phyloP scores from a whole-genome alignment of 2,888 invertebrate genomes.

The Morpho helenor region DNA sequence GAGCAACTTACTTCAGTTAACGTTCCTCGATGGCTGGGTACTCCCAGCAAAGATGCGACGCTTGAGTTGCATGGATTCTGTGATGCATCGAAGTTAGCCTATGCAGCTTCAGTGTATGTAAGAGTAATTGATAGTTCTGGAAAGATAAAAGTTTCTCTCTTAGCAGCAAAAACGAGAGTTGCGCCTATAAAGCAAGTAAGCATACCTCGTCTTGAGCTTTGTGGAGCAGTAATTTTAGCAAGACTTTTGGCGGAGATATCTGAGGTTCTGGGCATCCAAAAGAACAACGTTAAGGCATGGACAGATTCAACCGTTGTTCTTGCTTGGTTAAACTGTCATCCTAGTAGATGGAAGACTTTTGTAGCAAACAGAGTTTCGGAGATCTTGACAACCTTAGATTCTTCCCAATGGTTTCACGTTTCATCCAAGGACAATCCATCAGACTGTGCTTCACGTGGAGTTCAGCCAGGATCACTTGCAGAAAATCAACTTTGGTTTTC shows the following conservation, averaged over 20 bases:
- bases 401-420: too few species aligned
- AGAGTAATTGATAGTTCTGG: not conserved
- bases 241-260: slow-evolving; percentile 19
- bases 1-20: slow-evolving; percentile 8
- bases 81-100: slow-evolving; percentile 27
- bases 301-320: slow-evolving; percentile 15
- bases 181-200: slow-evolving; percentile 20
- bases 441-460: slow-evolving; percentile 31
- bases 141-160: not conserved
- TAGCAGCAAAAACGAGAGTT: slow-evolving; percentile 19
- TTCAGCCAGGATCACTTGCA: slow-evolving; percentile 6
- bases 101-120: slow-evolving; percentile 18
- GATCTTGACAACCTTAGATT: too few species aligned
- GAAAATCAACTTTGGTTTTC: slow-evolving; percentile 6
- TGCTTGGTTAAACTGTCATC: slow-evolving; percentile 25
- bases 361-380: slow-evolving; percentile 29
- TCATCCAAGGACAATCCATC: too few species aligned
- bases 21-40: slow-evolving; percentile 25
- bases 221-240: slow-evolving; percentile 24
- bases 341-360: slow-evolving; percentile 29
- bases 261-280: slow-evolving; percentile 23
- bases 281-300: not conserved
- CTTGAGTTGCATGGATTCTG: slow-evolving; percentile 30
- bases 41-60: not conserved
- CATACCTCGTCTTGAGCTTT: slow-evolving; percentile 26